Evolutionary conservation across 35 echinoderm and acorn worm genomes (phyloP), one percentile per base, ranked within the genome.

Genomic region (Anneissia japonica): DNA sequence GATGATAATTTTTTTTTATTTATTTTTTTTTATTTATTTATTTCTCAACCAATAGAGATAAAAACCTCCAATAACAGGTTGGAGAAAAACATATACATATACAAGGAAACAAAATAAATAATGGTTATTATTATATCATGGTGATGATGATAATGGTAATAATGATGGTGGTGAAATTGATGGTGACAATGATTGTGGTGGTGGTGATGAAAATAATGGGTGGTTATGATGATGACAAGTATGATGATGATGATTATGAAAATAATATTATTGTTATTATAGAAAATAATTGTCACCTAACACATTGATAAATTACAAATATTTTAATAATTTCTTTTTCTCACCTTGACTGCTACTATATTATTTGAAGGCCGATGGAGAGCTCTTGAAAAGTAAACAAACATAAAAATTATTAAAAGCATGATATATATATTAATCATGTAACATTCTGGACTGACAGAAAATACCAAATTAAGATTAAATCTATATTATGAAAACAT

Each of bases 271-370:
- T 78, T 21, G 77, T 38, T 13, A 29, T 12, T 16, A 77, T 23
- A 77, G 76, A 77, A 30, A 11, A 30, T 32, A 76, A 76, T 29
- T 76, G 28, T 30, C 7, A 30, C 34, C 34, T 26, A 26, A 11
- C 7, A 30, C 10, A 76, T 6, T 10, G 34, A 32, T 7, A 29
- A 76, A 76, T 26, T 32, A 11, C 0, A 14, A 81, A 81, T 16
- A 77, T 13, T 78, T 21, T 14, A 78, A 16, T 16, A n/a, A 72
- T 72, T 16, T 16, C 55, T n/a, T 16, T 72, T 33, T 14, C 72
- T 86, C 93, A 97, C 95, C 91, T 97, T 97, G 26, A 97, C 86
- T 45, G 95, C 95, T 92, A 97, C 93, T 19, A 91, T 82, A 74
- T 93, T 97, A 80, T 97, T 97, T 35, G 95, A 93, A 83, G 95